Evolutionary conservation across 1,140 invertebrate species (phyloP).

Genomic region (Macrostomum lignano): DNA sequence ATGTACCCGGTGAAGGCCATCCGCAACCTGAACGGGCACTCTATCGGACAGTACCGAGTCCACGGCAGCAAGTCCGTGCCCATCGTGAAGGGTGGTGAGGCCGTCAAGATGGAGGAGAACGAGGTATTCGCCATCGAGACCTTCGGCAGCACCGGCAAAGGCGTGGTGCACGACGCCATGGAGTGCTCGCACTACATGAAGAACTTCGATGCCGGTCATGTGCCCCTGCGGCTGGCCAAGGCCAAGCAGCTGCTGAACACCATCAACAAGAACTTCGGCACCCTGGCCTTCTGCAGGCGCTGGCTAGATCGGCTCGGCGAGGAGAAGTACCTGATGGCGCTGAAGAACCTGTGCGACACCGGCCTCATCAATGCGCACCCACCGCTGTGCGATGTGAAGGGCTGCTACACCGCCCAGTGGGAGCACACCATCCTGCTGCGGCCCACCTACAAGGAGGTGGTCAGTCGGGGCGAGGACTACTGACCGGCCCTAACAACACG

Average conservation of each 20-base stretch:
- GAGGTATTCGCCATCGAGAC: conserved; percentile 99
- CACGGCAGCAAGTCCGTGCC: conserved; percentile 97
- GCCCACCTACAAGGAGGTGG: conserved; percentile 90
- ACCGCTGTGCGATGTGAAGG: conserved; percentile 81
- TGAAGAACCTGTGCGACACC: conserved; percentile 78
- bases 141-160: conserved; percentile 86
- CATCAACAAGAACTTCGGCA: conserved; percentile 94
- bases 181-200: conserved; percentile 99
- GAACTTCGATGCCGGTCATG: conserved; percentile 71
- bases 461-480: conserved; percentile 81
- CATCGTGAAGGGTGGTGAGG: conserved; percentile 91
- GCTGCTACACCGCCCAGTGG: conserved; percentile 92
- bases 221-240: conserved; percentile 40
- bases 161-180: conserved; percentile 89
- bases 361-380: conserved; percentile 72
- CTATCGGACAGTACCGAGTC: conserved; percentile 79
- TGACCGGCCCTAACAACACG: too few relatives aligned
- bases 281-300: conserved; percentile 85
- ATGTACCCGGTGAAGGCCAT: conserved; percentile 76
- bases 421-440: conserved; percentile 89
- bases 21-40: conserved; percentile 88
- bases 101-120: conserved; percentile 86
- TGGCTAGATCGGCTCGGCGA: conserved; percentile 89
- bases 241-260: conserved; percentile 66
- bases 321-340: conserved; percentile 82